Percentiles rank a stretch among this genome's conserved stretches.
These are phyloP conservation scores for Beris chalybata DNA, from an alignment of 2,888 invertebrate species.

Conservation along the genomic window DNA sequence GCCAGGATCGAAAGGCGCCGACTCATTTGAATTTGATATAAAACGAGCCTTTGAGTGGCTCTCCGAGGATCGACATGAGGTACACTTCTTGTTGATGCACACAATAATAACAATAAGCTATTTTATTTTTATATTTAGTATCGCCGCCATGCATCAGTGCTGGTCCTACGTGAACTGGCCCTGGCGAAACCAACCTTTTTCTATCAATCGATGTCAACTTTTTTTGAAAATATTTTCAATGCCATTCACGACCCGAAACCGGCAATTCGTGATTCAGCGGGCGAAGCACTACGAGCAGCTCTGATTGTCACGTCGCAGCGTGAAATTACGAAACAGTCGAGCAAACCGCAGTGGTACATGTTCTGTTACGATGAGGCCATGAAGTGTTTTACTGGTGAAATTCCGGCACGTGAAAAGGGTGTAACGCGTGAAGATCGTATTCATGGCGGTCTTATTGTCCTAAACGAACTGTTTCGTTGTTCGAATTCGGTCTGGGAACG, in stretches of 20 bases:
- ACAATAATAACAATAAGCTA: not conserved
- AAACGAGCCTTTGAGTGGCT: constrained; percentile 96
- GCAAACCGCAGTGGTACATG: constrained; percentile 88
- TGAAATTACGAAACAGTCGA: constrained; percentile 90
- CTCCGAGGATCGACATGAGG: constrained; percentile 84
- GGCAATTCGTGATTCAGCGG: constrained; percentile 88
- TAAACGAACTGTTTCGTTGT: constrained; percentile 91
- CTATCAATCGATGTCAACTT: constrained; percentile 89
- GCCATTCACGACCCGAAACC: constrained; percentile 91
- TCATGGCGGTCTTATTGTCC: constrained; percentile 88
- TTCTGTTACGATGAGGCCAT: constrained; percentile 91
- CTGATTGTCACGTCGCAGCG: constrained; percentile 93
- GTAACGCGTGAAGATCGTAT: constrained; percentile 85
- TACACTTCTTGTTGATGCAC: constrained; percentile 40
- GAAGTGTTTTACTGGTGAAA: constrained; percentile 66
- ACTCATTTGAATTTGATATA: constrained; percentile 98
- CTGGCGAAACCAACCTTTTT: constrained; percentile 96
- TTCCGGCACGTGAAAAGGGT: constrained; percentile 69
- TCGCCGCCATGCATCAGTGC: constrained; percentile 87
- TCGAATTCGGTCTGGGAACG: constrained; percentile 87
- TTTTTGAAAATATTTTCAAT: constrained; percentile 91
- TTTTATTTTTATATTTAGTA: constrained; percentile 57
- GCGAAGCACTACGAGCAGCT: constrained; percentile 92
- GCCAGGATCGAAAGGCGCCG: constrained; percentile 91
- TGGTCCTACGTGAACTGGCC: constrained; percentile 90